Evolutionary conservation across 2,888 invertebrate genomes (phyloP), one percentile per base, ranked within the genome.

Genomic region (Pollenia amentaria): DNA sequence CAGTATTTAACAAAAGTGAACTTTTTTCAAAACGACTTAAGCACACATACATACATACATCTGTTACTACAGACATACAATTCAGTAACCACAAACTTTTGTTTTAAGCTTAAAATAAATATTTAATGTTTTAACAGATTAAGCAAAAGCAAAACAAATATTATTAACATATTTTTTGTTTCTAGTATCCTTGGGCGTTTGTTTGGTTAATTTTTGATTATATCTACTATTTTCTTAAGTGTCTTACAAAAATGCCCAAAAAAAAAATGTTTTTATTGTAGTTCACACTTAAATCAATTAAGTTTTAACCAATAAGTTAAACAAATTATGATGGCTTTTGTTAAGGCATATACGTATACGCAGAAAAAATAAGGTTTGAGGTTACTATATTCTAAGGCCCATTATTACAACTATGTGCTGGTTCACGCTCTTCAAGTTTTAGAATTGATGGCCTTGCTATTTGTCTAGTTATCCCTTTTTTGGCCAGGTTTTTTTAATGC

Each of bases 1-100:
- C 81, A 48, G 81, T 73, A 48, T 11, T 81, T 57, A 67, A 29
- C 18, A 48, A 73, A 48, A 70, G 42, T 44, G 12, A 51, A 8
- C 29, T 53, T 38, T 38, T 46, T 21, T 62, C 29, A 16, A 38
- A 67, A 51, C 48, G 38, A 69, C 16, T 42, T 55, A 16, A 3
- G 6, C 29, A 29, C 29, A 29, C 4, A 29, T 6, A 29, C 29
- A 29, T 3, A 29, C 29, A 29, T 29, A 29, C 29, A 29, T 29
- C 29, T 29, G 29, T 29, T 29, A 0, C 3, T 29, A 29, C 29
- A 29, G 6, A 29, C 4, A 29, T 6, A 29, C 0, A 29, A 29
- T 29, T 6, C 29, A 29, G 29, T 40, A 40, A 53, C 38, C 29
- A n/a, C 12, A 7, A 51, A 40, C 38, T 18, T n/a, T 16, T 12